phyloP scores from a whole-genome alignment of 1,140 invertebrate genomes.

The Micrasema longulum region DNA sequence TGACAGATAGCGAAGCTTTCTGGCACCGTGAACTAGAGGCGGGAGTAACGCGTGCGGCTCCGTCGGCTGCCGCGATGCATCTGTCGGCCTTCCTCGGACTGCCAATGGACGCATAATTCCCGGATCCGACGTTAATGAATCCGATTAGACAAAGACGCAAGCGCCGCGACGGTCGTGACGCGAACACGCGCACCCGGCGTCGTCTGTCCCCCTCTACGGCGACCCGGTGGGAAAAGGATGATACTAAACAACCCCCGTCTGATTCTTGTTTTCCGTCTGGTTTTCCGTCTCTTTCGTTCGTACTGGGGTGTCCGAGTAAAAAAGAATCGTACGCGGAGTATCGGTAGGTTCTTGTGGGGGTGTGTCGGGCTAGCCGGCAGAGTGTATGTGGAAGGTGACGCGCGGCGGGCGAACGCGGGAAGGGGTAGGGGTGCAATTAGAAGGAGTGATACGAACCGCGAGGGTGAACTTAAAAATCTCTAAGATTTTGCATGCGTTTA shows the following conservation, averaged over 20 bases:
- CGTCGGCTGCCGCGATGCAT: conserved; percentile 50
- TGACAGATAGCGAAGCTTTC: conserved; percentile 38
- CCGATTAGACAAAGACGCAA: conserved; percentile 69
- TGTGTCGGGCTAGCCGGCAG: conserved; percentile 34
- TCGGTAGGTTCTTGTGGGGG: conserved; percentile 40
- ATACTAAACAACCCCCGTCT: conserved; percentile 10
- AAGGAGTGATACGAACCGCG: conserved; percentile 48
- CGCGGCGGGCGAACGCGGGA: neutral
- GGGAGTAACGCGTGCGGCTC: conserved; percentile 41
- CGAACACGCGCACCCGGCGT: conserved; percentile 52
- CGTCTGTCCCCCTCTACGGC: conserved; percentile 46
- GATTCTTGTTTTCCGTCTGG: conserved; percentile 34
- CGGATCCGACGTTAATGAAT: conserved; percentile 69
- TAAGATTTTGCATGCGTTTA: conserved; percentile 50
- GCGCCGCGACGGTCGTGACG: conserved; percentile 58
- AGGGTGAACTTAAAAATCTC: conserved; percentile 45
- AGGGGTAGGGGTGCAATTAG: conserved; percentile 45
- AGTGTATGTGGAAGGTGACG: neutral
- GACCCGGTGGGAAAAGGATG: conserved; percentile 28
- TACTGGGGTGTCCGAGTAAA: conserved; percentile 47
- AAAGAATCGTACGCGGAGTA: conserved; percentile 49
- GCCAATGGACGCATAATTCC: conserved; percentile 69
- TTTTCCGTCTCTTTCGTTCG: conserved; percentile 39
- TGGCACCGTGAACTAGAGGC: neutral
- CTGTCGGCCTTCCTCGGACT: conserved; percentile 56